Percentiles rank a stretch among this genome's conserved stretches.
Conservation (phyloP, 2,888 invertebrate genomes). For the Oligia strigilis region DNA sequence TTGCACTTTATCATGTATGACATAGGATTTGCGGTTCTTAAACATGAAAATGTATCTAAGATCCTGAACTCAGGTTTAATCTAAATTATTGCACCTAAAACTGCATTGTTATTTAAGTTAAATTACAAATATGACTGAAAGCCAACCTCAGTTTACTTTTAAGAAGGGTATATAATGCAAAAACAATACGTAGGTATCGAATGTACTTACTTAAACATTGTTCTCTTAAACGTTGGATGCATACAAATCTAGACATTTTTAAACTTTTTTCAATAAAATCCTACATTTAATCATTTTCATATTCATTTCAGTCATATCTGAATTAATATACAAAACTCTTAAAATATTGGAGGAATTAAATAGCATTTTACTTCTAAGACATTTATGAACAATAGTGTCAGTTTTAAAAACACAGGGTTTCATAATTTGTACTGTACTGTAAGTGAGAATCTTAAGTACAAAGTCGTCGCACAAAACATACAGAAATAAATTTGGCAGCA, state of each 20-base stretch:
- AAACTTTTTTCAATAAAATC: constrained; percentile 23
- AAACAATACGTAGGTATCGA: background rate
- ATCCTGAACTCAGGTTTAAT: constrained; percentile 13
- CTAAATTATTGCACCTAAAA: constrained; percentile 2
- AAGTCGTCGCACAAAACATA: constrained; percentile 10
- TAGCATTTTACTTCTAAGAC: constrained; percentile 3
- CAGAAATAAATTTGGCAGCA: constrained; percentile 46
- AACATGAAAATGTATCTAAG: background rate
- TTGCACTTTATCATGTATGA: background rate
- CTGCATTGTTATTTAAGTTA: background rate
- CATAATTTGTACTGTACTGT: constrained; percentile 44
- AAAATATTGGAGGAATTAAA: constrained; percentile 29
- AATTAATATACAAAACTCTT: constrained; percentile 25
- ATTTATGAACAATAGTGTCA: background rate
- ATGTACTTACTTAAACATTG: background rate
- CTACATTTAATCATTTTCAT: constrained; percentile 7
- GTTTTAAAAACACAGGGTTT: constrained; percentile 14
- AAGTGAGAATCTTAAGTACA: constrained; percentile 36
- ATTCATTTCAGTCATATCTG: constrained; percentile 16
- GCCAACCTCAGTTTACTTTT: background rate
- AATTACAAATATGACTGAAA: background rate
- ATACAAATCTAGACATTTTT: constrained; percentile 3
- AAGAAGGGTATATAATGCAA: constrained; percentile 5
- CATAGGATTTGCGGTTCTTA: background rate
- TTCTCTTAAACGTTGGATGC: background rate